These are phyloP conservation scores for Hyperoplus immaculatus DNA, from an alignment of 2,797 vertebrate genomes.

Conservation along the genomic window DNA sequence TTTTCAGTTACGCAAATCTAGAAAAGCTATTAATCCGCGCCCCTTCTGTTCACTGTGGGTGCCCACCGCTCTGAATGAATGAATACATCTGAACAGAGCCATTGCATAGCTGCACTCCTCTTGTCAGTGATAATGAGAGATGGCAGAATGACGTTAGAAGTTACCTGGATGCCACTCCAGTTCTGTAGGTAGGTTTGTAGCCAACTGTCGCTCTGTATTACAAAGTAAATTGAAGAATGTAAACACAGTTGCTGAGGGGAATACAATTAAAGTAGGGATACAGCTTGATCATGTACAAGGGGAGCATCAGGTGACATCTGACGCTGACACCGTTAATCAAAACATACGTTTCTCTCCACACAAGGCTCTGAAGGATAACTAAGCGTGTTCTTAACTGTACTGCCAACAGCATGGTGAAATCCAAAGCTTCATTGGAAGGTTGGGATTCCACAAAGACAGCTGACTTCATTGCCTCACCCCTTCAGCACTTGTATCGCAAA, in stretches of 20 bases:
- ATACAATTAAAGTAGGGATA: not conserved
- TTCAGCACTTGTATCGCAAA: conserved; percentile 50
- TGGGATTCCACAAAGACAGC: conserved; percentile 63
- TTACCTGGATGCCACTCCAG: not conserved
- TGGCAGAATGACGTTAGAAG: not conserved
- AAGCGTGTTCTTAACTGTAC: not conserved
- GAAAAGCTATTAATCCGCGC: not conserved
- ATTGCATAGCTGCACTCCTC: not conserved
- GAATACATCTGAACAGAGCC: not conserved
- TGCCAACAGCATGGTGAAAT: conserved; percentile 47
- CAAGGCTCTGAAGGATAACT: not conserved
- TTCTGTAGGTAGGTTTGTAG: not conserved
- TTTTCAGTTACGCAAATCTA: not conserved
- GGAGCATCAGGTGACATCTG: not conserved
- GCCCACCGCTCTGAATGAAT: not conserved
- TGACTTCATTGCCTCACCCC: conserved; percentile 52
- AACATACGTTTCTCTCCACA: not conserved
- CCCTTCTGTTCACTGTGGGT: not conserved
- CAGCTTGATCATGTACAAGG: not conserved
- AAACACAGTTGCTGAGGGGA: not conserved
- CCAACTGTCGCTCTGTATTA: not conserved
- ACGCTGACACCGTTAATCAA: conserved; percentile 1
- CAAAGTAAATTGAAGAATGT: not conserved
- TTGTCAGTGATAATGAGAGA: not conserved
- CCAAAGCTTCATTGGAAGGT: conserved; percentile 53